A percentile compares a stretch with the other conserved stretches of the same genome.
These are phyloP conservation scores for Heliconius charithonia DNA, from an alignment of 2,888 invertebrate species.

Conservation along the genomic window DNA sequence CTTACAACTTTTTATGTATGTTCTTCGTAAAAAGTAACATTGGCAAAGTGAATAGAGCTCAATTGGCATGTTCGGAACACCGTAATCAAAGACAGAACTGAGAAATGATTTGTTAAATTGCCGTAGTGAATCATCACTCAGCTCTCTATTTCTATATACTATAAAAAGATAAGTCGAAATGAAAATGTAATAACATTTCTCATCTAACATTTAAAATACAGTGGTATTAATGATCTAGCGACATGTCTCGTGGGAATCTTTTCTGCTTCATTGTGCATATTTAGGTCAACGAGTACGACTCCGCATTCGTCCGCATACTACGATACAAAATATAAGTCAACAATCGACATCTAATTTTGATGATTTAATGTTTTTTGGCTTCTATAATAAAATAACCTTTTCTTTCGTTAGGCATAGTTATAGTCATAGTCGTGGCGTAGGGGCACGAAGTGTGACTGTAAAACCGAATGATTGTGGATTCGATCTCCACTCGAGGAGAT, in stretches of 20 bases:
- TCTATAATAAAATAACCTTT: background rate
- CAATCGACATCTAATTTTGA: constrained; percentile 19
- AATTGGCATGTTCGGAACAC: too few relatives aligned
- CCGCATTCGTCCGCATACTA: constrained; percentile 29
- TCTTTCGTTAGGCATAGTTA: too few relatives aligned
- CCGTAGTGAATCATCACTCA: background rate
- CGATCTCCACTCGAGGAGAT: too few relatives aligned
- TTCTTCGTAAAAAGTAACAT: too few relatives aligned
- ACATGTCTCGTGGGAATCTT: constrained; percentile 32
- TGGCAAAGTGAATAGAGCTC: too few relatives aligned
- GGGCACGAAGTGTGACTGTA: too few relatives aligned
- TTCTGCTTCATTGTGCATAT: constrained; percentile 31
- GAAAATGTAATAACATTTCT: background rate
- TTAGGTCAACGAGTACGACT: constrained; percentile 34
- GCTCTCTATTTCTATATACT: background rate
- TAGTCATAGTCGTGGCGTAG: too few relatives aligned
- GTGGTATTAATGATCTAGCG: constrained; percentile 31
- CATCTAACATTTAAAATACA: constrained; percentile 1
- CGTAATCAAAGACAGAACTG: too few relatives aligned
- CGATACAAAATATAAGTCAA: constrained; percentile 30
- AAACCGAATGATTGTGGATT: too few relatives aligned
- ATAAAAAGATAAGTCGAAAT: background rate
- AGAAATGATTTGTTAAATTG: background rate
- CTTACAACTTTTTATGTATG: too few relatives aligned
- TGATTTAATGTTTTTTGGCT: background rate